A percentile compares a stretch with the other conserved stretches of the same genome.
These are phyloP conservation scores for Indri indri DNA, from an alignment of 2,113 vertebrate species.

Conservation along the genomic window DNA sequence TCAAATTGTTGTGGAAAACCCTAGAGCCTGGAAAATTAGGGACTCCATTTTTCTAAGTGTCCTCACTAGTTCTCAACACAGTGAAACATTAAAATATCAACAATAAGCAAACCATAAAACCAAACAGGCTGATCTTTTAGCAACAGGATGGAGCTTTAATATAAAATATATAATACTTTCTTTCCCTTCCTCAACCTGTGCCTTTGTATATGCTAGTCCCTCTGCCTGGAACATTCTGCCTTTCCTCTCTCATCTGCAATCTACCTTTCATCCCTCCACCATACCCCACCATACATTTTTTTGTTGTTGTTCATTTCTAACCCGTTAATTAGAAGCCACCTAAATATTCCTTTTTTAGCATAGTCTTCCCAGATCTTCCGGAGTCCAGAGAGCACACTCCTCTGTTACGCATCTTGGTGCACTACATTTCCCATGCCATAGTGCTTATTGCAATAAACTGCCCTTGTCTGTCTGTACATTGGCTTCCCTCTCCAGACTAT, in stretches of 20 bases:
- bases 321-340: background rate
- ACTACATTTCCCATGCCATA: fast-evolving
- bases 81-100: background rate
- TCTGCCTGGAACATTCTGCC: background rate
- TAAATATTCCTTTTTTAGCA: background rate
- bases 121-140: background rate
- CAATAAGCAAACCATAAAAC: background rate
- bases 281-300: background rate
- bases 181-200: background rate
- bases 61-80: background rate
- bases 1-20: conserved; percentile 13
- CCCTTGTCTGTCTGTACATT: background rate
- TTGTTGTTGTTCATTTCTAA: background rate
- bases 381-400: background rate
- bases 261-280: background rate
- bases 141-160: background rate
- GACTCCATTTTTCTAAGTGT: background rate
- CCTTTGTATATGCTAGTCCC: background rate
- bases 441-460: background rate
- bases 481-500: background rate
- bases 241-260: background rate
- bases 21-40: background rate
- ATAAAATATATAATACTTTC: background rate
- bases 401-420: background rate
- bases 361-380: background rate